Base-by-base conservation (phyloP, 1,140 invertebrate genomes). In the Parapsyche elsis region DNA sequence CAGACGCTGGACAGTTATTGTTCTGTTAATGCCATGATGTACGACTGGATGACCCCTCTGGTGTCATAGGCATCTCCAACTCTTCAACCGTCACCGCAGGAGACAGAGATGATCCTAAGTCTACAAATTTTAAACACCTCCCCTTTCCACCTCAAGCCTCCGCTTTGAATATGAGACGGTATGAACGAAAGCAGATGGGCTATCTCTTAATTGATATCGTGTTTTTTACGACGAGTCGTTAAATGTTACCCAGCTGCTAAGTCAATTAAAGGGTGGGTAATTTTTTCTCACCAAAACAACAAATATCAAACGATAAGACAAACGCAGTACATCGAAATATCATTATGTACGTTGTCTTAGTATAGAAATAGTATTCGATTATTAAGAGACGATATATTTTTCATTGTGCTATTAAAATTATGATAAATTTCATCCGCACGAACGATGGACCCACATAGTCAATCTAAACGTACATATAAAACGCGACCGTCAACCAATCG, bases 121-220 rank as follows among this genome's bases (percentile, higher is more conserved):
- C 30, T 38, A 38, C 30, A 38, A 38, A 38, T 38, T 38, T 38
- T 38, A 38, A 38, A 38, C 73, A 19, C 30, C 24, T 30, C 46
- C 30, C 14, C 19, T 59, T 59, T 9, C 57, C 5, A 23, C 1
- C 1, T 59, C n/a, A 5, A 19, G 57, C n/a, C 30, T 7, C 30
- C 30, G 30, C 30, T 7, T 38, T 38, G 30, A 7, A 38, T 38
- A 38, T 38, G 73, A 70, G 73, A 79, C 70, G 73, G 73, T 70
- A 46, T 23, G 19, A 16, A 73, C 38, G 30, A 49, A 49, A 14
- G 12, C 24, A 78, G 73, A 80, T 75, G 71, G 78, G 53, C 57
- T 57, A 64, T 80, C 74, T 80, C 74, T 80, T 76, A 80, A 80
- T 80, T 80, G 79, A 38, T 80, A 38, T 23, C 23, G 26, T 59